Conservation (phyloP, 2,797 vertebrate genomes). For the Spheniscus humboldti region DNA sequence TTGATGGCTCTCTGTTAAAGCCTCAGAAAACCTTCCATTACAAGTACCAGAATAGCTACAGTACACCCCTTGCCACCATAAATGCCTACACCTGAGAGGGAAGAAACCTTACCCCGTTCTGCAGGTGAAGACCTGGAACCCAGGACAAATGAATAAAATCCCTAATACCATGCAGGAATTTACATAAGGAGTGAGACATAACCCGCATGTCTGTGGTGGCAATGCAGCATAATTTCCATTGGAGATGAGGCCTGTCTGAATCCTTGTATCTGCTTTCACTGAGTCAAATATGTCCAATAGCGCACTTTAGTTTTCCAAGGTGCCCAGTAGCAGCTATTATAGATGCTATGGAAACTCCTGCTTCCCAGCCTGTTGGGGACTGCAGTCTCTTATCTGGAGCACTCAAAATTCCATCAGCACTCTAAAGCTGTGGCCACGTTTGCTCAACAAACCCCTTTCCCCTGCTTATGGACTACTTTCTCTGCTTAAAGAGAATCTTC, state of each 20-base stretch:
- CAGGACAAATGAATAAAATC: background rate
- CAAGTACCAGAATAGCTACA: background rate
- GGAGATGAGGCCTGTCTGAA: background rate
- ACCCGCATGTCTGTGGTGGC: background rate
- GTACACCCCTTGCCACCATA: background rate
- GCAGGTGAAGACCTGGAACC: background rate
- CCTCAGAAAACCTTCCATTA: background rate
- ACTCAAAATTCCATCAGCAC: background rate
- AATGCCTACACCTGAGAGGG: background rate
- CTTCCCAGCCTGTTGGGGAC: background rate
- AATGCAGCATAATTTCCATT: background rate
- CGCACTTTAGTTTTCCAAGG: background rate
- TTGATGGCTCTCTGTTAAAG: background rate
- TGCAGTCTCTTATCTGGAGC: background rate
- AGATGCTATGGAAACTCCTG: background rate
- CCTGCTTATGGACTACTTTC: background rate
- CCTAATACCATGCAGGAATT: background rate
- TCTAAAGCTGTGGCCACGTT: background rate
- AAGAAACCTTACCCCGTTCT: background rate
- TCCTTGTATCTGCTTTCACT: background rate
- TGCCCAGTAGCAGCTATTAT: background rate
- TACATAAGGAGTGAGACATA: rapidly evolving
- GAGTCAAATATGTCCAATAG: background rate
- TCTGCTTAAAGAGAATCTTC: background rate
- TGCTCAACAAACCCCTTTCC: background rate